Conservation (phyloP, 2,888 invertebrate species). For the Apodemia duryi region DNA sequence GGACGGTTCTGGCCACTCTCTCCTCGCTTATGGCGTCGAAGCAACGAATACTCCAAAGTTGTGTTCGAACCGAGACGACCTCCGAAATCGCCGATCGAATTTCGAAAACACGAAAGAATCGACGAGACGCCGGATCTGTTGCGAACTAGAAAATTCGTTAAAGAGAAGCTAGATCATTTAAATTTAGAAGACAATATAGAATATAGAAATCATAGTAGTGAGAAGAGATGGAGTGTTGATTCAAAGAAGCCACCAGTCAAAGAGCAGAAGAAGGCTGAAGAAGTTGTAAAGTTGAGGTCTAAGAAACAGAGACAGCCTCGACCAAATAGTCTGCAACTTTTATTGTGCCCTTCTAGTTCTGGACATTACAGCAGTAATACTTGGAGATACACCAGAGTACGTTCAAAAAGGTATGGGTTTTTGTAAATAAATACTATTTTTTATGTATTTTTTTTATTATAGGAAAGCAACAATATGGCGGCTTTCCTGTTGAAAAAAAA, state of each 20-base stretch:
- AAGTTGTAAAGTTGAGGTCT: slow-evolving; percentile 59
- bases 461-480: no score
- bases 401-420: slow-evolving; percentile 62
- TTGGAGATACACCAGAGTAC: slow-evolving; percentile 69
- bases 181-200: slow-evolving; percentile 49
- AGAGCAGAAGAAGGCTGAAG: slow-evolving; percentile 52
- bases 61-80: slow-evolving; percentile 70
- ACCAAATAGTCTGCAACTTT: slow-evolving; percentile 68
- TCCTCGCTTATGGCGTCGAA: slow-evolving; percentile 67
- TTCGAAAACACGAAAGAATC: slow-evolving; percentile 42
- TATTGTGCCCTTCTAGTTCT: slow-evolving; percentile 66
- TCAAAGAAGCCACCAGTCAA: slow-evolving; percentile 59
- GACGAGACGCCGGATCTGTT: slow-evolving; percentile 61
- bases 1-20: slow-evolving; percentile 72
- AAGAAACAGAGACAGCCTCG: slow-evolving; percentile 66
- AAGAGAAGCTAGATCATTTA: slow-evolving; percentile 53
- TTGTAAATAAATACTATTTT: no score
- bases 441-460: no score
- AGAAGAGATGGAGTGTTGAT: slow-evolving; percentile 56
- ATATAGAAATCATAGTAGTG: slow-evolving; percentile 32
- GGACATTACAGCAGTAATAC: slow-evolving; percentile 72
- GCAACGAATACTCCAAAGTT: slow-evolving; percentile 69
- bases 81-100: slow-evolving; percentile 58
- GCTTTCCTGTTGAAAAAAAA: no score
- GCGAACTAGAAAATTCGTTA: slow-evolving; percentile 53